Conservation (phyloP, 2,113 vertebrate genomes). For the Esox niger region DNA sequence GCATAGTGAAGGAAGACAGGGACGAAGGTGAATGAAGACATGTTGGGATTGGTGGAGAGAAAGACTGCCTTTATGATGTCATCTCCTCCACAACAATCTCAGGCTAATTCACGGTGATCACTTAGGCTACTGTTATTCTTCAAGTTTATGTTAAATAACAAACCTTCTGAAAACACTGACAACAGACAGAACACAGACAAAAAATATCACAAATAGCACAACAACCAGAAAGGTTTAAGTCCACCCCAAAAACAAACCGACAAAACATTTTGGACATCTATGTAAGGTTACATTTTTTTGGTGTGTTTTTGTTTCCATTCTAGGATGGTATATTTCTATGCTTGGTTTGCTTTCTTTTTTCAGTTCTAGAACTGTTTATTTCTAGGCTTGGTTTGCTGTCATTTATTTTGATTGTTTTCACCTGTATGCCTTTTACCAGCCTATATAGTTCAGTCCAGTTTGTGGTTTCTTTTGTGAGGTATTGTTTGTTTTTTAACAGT, state of each 20-base stretch:
- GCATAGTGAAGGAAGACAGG: not conserved
- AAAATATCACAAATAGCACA: slow-evolving; percentile 13
- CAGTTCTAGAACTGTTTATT: too few relatives aligned
- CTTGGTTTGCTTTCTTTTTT: too few relatives aligned
- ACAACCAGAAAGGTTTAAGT: slow-evolving; percentile 9
- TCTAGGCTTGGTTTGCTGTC: too few relatives aligned
- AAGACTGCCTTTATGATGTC: slow-evolving; percentile 61
- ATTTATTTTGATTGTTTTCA: too few relatives aligned
- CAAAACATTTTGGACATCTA: not conserved
- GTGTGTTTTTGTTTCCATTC: slow-evolving; percentile 11
- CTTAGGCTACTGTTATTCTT: too few relatives aligned
- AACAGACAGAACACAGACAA: too few relatives aligned
- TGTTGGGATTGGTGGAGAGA: slow-evolving; percentile 45
- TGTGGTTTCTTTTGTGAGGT: too few relatives aligned
- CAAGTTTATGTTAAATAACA: too few relatives aligned
- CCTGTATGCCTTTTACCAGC: too few relatives aligned
- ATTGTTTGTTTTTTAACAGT: too few relatives aligned
- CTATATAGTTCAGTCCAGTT: too few relatives aligned
- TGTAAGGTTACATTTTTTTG: not conserved
- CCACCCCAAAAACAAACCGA: not conserved
- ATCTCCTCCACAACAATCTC: slow-evolving; percentile 38
- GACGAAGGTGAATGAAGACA: not conserved
- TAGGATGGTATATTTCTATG: too few relatives aligned
- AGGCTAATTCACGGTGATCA: not conserved
- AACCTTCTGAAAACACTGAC: not conserved